phyloP scores from a whole-genome alignment of 2,113 vertebrate genomes.

The Cyphomyrus plagiostoma region DNA sequence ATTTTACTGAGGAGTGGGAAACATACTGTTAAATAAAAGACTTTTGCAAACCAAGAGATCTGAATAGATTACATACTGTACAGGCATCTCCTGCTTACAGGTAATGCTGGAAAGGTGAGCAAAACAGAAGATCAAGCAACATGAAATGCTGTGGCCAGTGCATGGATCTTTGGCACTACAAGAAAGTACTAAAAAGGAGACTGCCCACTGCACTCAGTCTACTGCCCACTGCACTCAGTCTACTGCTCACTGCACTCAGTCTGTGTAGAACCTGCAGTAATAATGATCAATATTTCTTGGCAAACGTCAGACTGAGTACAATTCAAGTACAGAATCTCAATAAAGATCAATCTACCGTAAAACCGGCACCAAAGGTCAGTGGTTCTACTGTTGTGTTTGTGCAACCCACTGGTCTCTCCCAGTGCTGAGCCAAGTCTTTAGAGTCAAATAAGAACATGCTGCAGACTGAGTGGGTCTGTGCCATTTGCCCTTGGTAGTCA shows the following conservation, averaged over 20 bases:
- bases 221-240: conserved; percentile 38
- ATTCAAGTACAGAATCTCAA: conserved; percentile 10
- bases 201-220: conserved; percentile 35
- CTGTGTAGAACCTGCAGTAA: conserved; percentile 42
- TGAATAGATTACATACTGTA: neutral
- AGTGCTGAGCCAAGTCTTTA: neutral
- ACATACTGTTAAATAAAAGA: neutral
- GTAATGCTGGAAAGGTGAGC: neutral
- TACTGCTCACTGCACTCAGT: conserved; percentile 35
- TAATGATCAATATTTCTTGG: conserved; percentile 27
- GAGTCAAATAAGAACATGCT: neutral
- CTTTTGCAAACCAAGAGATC: neutral
- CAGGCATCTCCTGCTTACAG: conserved; percentile 5
- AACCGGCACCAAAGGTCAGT: neutral
- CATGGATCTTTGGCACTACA: conserved; percentile 50
- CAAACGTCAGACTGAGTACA: conserved; percentile 28
- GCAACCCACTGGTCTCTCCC: neutral
- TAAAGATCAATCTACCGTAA: neutral
- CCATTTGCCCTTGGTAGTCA: neutral
- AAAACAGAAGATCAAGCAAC: conserved; percentile 26
- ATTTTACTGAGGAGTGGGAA: neutral
- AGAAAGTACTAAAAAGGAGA: conserved; percentile 28
- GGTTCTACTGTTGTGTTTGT: neutral
- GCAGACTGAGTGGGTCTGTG: neutral
- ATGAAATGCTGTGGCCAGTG: conserved; percentile 25